phyloP scores from a whole-genome alignment of 2,888 invertebrate species.

The Capitulum mitella region DNA sequence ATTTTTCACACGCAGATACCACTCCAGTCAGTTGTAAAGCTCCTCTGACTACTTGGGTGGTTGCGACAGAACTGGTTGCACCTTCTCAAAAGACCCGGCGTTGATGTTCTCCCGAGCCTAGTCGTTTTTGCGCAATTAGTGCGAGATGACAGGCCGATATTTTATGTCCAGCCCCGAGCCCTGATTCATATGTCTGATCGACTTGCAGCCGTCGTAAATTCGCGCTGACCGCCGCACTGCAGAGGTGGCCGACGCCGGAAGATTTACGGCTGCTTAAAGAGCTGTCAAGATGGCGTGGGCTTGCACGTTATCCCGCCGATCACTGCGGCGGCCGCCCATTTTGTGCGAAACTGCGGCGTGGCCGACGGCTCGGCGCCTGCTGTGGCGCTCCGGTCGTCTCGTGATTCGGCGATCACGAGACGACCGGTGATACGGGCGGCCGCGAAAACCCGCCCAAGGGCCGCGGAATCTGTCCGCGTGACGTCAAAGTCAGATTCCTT shows the following conservation, averaged over 20 bases:
- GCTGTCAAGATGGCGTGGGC: neutral
- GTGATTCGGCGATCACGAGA: no score
- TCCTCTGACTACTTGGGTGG: neutral
- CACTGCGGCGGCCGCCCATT: neutral
- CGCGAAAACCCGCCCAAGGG: no score
- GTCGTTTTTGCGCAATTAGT: neutral
- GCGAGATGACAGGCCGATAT: neutral
- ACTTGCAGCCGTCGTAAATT: neutral
- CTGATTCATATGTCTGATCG: neutral
- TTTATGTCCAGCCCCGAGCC: neutral
- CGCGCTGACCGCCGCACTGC: neutral
- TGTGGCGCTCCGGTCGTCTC: no score
- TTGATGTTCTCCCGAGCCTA: neutral
- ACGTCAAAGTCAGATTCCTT: no score
- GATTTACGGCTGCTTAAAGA: neutral
- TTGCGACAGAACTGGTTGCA: neutral
- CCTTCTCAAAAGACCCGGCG: neutral
- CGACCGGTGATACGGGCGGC: no score
- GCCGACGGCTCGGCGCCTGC: no score
- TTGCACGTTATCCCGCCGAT: neutral
- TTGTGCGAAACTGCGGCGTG: neutral
- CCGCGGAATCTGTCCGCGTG: no score
- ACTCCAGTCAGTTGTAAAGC: no score
- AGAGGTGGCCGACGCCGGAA: neutral
- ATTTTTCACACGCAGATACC: no score